Evolutionary conservation across 2,888 invertebrate genomes (phyloP).

Genomic region (Dryocosmus kuriphilus): DNA sequence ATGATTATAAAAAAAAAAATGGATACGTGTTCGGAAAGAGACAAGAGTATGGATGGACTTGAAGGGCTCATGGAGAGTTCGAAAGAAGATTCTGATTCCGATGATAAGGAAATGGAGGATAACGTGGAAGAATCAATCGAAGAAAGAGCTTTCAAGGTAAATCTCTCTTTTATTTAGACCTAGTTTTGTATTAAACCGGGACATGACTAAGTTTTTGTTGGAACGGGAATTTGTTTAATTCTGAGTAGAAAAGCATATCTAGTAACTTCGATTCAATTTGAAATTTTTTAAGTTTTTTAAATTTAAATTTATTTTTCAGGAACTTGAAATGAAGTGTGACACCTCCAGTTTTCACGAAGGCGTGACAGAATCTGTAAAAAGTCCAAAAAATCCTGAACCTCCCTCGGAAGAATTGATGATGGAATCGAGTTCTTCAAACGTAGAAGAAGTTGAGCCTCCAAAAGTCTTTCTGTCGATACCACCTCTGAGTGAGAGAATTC

Average conservation of each 20-base stretch:
- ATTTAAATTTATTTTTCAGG: constrained; percentile 6
- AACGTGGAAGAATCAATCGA: constrained; percentile 44
- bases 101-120: constrained; percentile 65
- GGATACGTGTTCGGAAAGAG: constrained; percentile 68
- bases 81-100: constrained; percentile 72
- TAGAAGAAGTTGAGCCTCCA: constrained; percentile 65
- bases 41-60: constrained; percentile 73
- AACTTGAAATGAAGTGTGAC: constrained; percentile 19
- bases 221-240: no score
- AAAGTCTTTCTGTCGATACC: constrained; percentile 72
- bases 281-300: not conserved
- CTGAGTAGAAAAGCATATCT: no score
- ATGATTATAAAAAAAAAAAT: constrained; percentile 74
- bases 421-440: constrained; percentile 66
- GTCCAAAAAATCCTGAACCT: constrained; percentile 34
- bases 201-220: no score
- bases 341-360: not conserved
- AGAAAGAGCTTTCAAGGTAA: constrained; percentile 39
- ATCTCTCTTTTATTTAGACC: not conserved
- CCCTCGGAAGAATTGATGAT: constrained; percentile 69
- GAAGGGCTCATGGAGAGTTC: constrained; percentile 76
- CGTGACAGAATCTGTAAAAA: constrained; percentile 17
- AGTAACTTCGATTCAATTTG: no score
- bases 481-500: constrained; percentile 74
- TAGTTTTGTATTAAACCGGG: not conserved